Base-by-base conservation (phyloP, 2,113 vertebrate species). In the Cyphomyrus discorhynchus region DNA sequence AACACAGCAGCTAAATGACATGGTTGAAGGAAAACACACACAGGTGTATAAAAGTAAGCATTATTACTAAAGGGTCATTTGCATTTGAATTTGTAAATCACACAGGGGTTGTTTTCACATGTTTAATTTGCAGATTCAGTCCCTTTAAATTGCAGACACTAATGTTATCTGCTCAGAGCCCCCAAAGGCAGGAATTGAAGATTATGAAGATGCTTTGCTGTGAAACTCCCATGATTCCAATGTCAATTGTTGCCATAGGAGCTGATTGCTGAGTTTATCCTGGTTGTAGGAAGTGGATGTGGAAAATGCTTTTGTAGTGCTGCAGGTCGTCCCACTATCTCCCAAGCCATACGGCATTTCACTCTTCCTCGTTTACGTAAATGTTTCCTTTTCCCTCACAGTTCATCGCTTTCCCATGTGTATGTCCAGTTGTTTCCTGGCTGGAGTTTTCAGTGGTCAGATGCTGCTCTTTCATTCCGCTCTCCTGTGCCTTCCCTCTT, bases 201-300 rank as follows among this genome's bases (percentile, higher is more conserved):
- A 27, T 70, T 15, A 31, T 70, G 62, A 80, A 80, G 74, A 80
- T 42, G 31, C 35, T 80, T 15, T 35, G 47, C 49, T 35, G 53
- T 66, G 53, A 62, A 42, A 62, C 17, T 45, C 35, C 53, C 53
- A 58, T 5, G 56, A 46, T 46, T 58, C 24, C 19, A 7, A 39
- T 47, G 56, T 17, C 15, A 19, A 39, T 10, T 8, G 42, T 47
- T 70, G 8, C 24, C 31, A 39, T 15, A 27, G 31, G 3, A 66
- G 39, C 70, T 39, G 3, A 39, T 42, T n/a, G 53, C 35, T 3
- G 93, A 89, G 50, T 91, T 86, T 19, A 89, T 84, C 89, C 77
- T 89, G 85, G 31, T 89, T 91, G 89, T 88, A 91, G 93, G 94
- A 93, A 94, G 91, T 88, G 27, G 9, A 89, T 89, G 90, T 91